phyloP scores from a whole-genome alignment of 1,140 invertebrate genomes.

The Tigriopus japonicus region DNA sequence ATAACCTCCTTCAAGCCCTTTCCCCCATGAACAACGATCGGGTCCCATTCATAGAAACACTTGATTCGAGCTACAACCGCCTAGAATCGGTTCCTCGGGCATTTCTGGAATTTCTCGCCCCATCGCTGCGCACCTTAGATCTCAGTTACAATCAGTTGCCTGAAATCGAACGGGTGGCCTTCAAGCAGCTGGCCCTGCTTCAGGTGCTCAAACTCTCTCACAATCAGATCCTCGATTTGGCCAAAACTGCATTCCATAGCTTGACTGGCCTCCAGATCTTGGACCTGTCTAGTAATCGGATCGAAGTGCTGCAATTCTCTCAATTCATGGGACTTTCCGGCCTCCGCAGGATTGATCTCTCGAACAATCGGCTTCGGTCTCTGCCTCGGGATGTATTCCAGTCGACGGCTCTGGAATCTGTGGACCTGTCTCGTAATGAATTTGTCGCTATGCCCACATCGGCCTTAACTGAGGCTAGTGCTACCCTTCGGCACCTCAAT shows the following conservation, averaged over 20 bases:
- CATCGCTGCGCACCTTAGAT: conserved; percentile 40
- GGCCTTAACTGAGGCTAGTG: conserved; percentile 18
- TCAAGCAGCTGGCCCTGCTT: conserved; percentile 24
- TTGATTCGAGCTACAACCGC: conserved; percentile 27
- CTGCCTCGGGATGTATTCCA: conserved; percentile 54
- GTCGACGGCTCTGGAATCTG: conserved; percentile 52
- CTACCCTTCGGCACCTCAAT: conserved; percentile 21
- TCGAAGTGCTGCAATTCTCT: conserved; percentile 52
- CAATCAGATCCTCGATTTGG: conserved; percentile 48
- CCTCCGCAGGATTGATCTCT: conserved; percentile 51
- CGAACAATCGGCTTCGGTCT: conserved; percentile 50
- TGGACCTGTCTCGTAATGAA: conserved; percentile 58
- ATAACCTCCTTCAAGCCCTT: conserved; percentile 38
- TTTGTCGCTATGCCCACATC: conserved; percentile 39
- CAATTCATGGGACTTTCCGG: conserved; percentile 58
- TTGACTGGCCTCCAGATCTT: conserved; percentile 49
- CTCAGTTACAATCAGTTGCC: conserved; percentile 52
- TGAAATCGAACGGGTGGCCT: conserved; percentile 44
- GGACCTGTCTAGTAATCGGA: conserved; percentile 53
- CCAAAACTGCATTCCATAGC: conserved; percentile 41
- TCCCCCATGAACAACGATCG: background rate
- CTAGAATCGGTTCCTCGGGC: conserved; percentile 41
- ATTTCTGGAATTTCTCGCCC: conserved; percentile 38
- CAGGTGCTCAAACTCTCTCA: conserved; percentile 51
- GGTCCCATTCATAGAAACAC: conserved; percentile 30